phyloP scores from a whole-genome alignment of 2,888 invertebrate genomes.

The Drosophila pegasa region DNA sequence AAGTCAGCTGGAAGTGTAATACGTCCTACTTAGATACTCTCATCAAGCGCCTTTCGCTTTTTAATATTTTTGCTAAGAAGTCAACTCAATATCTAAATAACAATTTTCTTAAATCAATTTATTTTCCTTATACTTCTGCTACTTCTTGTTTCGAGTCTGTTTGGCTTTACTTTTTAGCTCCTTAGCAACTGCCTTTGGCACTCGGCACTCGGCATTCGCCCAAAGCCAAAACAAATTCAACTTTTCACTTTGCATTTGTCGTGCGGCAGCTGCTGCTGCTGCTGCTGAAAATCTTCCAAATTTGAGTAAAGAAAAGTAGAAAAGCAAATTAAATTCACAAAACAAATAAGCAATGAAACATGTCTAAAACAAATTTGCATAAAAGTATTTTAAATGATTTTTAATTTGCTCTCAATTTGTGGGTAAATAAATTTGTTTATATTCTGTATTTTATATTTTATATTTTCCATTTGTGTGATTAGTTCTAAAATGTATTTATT shows the following conservation, averaged over 20 bases:
- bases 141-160: conserved; percentile 7
- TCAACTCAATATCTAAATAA: conserved; percentile 38
- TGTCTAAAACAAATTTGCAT: not conserved
- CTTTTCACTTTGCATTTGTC: conserved; percentile 59
- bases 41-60: conserved; percentile 1
- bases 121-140: conserved; percentile 20
- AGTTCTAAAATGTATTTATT: not conserved
- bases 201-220: conserved; percentile 15
- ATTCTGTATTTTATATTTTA: not conserved
- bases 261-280: conserved; percentile 44
- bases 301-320: conserved; percentile 16
- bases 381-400: conserved; percentile 17
- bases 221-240: conserved; percentile 62
- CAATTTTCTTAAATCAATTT: conserved; percentile 40
- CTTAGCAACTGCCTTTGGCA: conserved; percentile 26
- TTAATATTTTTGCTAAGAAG: too few species aligned
- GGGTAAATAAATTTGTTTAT: not conserved
- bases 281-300: conserved; percentile 37
- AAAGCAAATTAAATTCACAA: conserved; percentile 39
- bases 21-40: not conserved
- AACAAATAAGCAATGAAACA: conserved; percentile 27
- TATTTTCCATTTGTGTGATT: not conserved
- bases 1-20: too few species aligned
- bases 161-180: conserved; percentile 46
- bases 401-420: conserved; percentile 14